Conservation (phyloP, 1,140 invertebrate genomes). For the Drosophila pectinifera region DNA sequence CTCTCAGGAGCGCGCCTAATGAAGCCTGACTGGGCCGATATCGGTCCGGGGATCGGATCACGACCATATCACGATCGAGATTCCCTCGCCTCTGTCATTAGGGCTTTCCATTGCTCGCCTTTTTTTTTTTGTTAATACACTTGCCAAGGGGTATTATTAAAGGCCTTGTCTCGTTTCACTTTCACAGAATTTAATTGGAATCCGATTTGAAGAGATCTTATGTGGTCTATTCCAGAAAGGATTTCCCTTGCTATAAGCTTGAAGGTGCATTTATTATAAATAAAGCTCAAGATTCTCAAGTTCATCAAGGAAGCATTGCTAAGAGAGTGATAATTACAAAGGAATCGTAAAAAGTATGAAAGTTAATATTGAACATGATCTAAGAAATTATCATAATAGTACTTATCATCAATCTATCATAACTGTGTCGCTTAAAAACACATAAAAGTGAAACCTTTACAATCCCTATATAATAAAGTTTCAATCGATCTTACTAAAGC, state of each 20-base stretch:
- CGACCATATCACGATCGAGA: constrained; percentile 41
- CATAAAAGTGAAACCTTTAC: neutral
- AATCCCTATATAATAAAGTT: neutral
- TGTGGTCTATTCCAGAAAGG: neutral
- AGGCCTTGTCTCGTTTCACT: constrained; percentile 23
- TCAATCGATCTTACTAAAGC: neutral
- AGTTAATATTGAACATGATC: no score
- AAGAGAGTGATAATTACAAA: neutral
- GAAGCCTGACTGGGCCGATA: constrained; percentile 46
- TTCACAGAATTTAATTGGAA: constrained; percentile 21
- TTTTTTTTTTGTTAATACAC: constrained; percentile 11
- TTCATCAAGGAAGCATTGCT: neutral
- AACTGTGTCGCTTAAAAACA: neutral
- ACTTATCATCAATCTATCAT: neutral
- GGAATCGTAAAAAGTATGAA: fast-evolving
- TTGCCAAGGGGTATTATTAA: constrained; percentile 10
- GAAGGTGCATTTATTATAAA: neutral
- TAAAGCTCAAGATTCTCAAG: neutral
- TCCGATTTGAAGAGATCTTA: neutral
- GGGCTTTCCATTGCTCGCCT: constrained; percentile 9
- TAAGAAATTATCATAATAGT: neutral
- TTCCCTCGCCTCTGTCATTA: constrained; percentile 57
- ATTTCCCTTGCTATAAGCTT: neutral
- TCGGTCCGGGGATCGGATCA: constrained; percentile 57
- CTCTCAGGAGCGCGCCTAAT: constrained; percentile 44